phyloP scores from a whole-genome alignment of 2,888 invertebrate species.

The Idaea biselata region DNA sequence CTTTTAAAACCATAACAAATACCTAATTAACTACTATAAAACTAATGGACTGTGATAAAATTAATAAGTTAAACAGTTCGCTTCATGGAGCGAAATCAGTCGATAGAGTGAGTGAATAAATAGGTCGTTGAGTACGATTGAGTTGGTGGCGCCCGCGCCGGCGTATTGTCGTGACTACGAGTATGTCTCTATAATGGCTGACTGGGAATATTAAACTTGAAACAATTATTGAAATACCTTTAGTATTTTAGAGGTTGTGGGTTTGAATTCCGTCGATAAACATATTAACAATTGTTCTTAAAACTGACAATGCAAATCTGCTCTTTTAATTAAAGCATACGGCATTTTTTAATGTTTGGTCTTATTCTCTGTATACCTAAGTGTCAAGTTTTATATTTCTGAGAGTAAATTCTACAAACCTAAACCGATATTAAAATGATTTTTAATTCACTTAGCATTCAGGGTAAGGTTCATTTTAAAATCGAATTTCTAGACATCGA shows the following conservation, averaged over 20 bases:
- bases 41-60: not conserved
- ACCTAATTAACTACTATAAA: not conserved
- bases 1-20: too few species aligned
- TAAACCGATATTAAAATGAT: too few species aligned
- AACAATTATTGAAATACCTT: not conserved
- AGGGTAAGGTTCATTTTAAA: not conserved
- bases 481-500: conserved; percentile 7
- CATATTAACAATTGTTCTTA: too few species aligned
- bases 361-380: too few species aligned
- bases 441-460: too few species aligned
- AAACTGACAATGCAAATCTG: too few species aligned
- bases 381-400: too few species aligned
- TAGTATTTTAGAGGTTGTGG: conserved; percentile 2
- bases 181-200: conserved; percentile 53
- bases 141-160: conserved; percentile 32
- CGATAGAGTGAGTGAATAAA: conserved; percentile 15
- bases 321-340: too few species aligned
- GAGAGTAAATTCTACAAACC: too few species aligned
- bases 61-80: not conserved
- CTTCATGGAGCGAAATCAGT: not conserved
- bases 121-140: conserved; percentile 22
- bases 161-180: not conserved
- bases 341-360: too few species aligned
- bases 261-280: too few species aligned
- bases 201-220: conserved; percentile 46